Conservation (phyloP, 2,113 vertebrate species). For the Apodemus sylvaticus region DNA sequence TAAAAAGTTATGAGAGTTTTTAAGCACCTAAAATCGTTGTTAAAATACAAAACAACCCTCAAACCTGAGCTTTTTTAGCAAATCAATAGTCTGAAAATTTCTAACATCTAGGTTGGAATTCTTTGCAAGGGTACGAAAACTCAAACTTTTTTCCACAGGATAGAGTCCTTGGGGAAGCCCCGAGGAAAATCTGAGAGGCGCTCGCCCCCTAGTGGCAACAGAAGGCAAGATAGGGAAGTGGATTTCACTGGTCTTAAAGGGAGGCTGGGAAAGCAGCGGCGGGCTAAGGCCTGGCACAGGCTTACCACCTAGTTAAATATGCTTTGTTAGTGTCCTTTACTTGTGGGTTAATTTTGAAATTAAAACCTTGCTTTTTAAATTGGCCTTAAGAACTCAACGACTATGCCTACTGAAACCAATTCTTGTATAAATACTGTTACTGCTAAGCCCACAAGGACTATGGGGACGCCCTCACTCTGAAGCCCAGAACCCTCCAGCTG, state of each 20-base stretch:
- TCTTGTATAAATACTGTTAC: not conserved
- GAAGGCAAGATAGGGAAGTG: not conserved
- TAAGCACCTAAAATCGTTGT: not conserved
- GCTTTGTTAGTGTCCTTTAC: not conserved
- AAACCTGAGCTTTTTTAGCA: not conserved
- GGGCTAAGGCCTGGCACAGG: not conserved
- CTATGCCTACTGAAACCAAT: not conserved
- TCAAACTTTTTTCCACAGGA: not conserved
- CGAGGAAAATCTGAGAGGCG: constrained; percentile 1
- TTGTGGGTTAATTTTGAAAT: not conserved
- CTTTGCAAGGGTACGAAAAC: not conserved
- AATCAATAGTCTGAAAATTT: not conserved
- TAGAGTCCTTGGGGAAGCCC: not conserved
- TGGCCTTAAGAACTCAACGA: not conserved
- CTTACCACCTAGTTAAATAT: not conserved
- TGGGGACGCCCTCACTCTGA: not conserved
- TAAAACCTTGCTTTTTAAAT: not conserved
- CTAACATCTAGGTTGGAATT: not conserved
- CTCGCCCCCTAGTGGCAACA: constrained; percentile 67
- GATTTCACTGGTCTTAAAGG: accelerated
- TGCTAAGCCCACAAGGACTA: no score
- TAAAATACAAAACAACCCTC: not conserved
- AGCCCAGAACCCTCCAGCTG: not conserved
- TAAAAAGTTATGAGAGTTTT: not conserved
- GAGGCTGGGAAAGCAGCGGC: no score